Evolutionary conservation across 2,113 vertebrate genomes (phyloP).

Genomic region (Platycercus adscitus): DNA sequence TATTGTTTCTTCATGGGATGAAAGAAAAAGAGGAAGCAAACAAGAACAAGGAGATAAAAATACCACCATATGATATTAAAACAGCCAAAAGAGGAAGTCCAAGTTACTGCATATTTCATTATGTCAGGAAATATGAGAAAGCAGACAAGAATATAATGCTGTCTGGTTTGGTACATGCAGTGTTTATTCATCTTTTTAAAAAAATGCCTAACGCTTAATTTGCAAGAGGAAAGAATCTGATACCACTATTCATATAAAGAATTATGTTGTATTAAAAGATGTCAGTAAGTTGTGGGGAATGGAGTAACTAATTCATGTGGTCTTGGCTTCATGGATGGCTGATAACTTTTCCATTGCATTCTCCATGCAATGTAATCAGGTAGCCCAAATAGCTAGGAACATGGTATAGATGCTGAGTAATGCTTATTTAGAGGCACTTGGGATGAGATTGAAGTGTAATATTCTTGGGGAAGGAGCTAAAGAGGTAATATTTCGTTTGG

Average conservation of each 20-base stretch:
- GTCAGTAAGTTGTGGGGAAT: neutral
- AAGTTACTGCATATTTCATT: neutral
- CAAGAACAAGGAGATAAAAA: neutral
- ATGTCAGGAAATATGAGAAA: neutral
- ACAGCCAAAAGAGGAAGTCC: neutral
- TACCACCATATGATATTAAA: neutral
- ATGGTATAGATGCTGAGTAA: neutral
- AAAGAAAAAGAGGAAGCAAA: constrained; percentile 6
- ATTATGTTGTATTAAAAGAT: neutral
- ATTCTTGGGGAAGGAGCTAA: neutral
- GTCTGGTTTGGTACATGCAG: neutral
- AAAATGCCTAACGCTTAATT: neutral
- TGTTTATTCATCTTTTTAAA: neutral
- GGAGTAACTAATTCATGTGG: neutral
- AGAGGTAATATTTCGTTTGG: neutral
- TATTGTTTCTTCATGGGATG: neutral
- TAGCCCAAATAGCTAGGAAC: neutral
- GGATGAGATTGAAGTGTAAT: neutral
- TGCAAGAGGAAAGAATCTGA: neutral
- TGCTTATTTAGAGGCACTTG: neutral
- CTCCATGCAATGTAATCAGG: neutral
- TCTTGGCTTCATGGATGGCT: neutral
- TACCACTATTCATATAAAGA: neutral
- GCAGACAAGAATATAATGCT: neutral
- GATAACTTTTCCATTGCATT: neutral